A percentile compares a stretch with the other conserved stretches of the same genome.
Evolutionary conservation across 1,140 invertebrate species (phyloP).

Genomic region (Cotesia glomerata): DNA sequence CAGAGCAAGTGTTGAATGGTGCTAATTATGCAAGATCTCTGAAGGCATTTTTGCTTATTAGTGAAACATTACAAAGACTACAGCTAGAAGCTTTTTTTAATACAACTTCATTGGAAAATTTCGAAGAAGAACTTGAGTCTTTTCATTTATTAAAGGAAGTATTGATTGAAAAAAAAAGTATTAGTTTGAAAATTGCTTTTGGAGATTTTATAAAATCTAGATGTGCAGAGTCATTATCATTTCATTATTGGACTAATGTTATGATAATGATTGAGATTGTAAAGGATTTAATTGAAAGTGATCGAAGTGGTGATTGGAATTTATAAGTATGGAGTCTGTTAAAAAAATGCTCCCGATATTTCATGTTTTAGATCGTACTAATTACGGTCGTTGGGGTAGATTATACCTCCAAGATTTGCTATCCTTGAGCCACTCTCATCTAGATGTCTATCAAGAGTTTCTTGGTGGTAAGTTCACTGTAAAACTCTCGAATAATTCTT

Average conservation of each 20-base stretch:
- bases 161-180: conserved; percentile 1
- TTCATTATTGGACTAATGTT: conserved; percentile 11
- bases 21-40: conserved; percentile 26
- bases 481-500: too few relatives aligned
- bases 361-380: too few relatives aligned
- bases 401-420: too few relatives aligned
- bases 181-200: background rate
- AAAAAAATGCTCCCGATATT: too few relatives aligned
- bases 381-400: too few relatives aligned
- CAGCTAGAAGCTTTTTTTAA: conserved; percentile 28
- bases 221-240: background rate
- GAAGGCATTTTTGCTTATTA: conserved; percentile 16
- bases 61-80: conserved; percentile 21
- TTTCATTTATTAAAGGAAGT: conserved; percentile 13
- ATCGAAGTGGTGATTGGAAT: too few relatives aligned
- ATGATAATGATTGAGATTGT: conserved; percentile 5
- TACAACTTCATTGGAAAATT: background rate
- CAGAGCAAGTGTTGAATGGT: conserved; percentile 28
- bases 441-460: too few relatives aligned
- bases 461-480: too few relatives aligned
- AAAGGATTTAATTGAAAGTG: background rate
- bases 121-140: background rate
- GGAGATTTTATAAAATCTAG: conserved; percentile 3
- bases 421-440: too few relatives aligned
- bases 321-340: too few relatives aligned